Percentiles rank a stretch among this genome's conserved stretches.
phyloP scores from a whole-genome alignment of 2,888 invertebrate species.

The Cosmopolites sordidus region DNA sequence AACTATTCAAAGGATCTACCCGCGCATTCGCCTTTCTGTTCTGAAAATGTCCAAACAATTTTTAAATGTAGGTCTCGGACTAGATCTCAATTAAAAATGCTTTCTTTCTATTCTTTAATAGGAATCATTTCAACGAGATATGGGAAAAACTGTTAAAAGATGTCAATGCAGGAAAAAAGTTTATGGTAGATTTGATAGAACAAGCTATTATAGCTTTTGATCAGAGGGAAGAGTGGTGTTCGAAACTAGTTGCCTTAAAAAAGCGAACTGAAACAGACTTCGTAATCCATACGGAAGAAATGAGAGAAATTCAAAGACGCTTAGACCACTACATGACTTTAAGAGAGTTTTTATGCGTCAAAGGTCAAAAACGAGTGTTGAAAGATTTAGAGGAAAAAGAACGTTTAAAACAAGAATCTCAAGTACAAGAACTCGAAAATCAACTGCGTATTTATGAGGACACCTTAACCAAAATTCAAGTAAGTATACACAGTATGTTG shows the following conservation, averaged over 20 bases:
- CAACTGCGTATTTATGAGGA: conserved; percentile 69
- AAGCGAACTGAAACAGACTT: conserved; percentile 73
- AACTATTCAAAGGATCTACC: no score
- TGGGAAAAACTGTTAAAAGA: conserved; percentile 75
- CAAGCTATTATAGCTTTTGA: conserved; percentile 86
- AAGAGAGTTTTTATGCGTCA: conserved; percentile 78
- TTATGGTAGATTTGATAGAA: conserved; percentile 81
- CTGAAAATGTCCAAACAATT: no score
- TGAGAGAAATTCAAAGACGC: conserved; percentile 80
- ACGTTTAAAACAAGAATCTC: conserved; percentile 63
- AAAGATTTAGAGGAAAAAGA: conserved; percentile 71
- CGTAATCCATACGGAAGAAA: conserved; percentile 69
- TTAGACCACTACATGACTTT: conserved; percentile 81
- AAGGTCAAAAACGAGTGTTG: conserved; percentile 73
- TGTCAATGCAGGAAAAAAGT: conserved; percentile 72
- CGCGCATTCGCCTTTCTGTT: no score
- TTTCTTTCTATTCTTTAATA: conserved; percentile 38
- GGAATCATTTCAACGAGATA: conserved; percentile 75
- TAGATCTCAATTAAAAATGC: conserved; percentile 1
- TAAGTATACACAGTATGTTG: no score
- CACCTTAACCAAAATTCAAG: conserved; percentile 72
- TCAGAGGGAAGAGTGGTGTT: conserved; percentile 76
- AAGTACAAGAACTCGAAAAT: conserved; percentile 64
- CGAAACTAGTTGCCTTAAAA: conserved; percentile 74
- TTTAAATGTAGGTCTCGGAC: neutral